phyloP scores from a whole-genome alignment of 2,113 vertebrate species.

The Lasiurus borealis region DNA sequence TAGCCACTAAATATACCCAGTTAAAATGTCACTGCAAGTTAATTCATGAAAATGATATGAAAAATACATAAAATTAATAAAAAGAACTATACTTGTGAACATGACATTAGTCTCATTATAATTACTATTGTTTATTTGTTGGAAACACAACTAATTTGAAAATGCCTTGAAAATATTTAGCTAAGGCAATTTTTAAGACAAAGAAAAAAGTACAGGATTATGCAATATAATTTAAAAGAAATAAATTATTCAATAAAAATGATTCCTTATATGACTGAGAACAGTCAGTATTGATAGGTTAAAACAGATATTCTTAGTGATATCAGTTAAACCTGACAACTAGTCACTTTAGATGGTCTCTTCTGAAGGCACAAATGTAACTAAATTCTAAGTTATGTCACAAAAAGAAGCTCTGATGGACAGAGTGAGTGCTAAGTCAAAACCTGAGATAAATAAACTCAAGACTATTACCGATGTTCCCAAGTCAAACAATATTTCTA shows the following conservation, averaged over 20 bases:
- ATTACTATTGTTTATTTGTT: background rate
- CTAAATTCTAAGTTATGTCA: background rate
- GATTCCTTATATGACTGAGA: background rate
- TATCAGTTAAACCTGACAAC: background rate
- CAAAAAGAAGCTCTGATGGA: background rate
- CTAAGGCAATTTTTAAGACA: background rate
- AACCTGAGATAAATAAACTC: background rate
- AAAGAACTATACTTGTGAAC: background rate
- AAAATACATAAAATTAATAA: constrained; percentile 9
- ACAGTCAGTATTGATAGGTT: background rate
- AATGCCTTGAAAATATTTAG: background rate
- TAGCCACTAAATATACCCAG: background rate
- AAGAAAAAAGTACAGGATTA: background rate
- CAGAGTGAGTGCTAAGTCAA: background rate
- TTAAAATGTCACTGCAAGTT: background rate
- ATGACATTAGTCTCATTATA: background rate
- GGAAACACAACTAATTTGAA: background rate
- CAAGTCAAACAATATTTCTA: background rate
- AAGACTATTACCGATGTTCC: background rate
- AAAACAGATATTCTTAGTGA: background rate
- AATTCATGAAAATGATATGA: background rate
- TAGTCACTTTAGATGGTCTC: background rate
- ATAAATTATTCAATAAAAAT: background rate
- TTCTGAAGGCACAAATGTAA: background rate
- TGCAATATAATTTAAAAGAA: background rate